Base-by-base conservation (phyloP, 2,888 invertebrate species). In the Dendrolimus pini region DNA sequence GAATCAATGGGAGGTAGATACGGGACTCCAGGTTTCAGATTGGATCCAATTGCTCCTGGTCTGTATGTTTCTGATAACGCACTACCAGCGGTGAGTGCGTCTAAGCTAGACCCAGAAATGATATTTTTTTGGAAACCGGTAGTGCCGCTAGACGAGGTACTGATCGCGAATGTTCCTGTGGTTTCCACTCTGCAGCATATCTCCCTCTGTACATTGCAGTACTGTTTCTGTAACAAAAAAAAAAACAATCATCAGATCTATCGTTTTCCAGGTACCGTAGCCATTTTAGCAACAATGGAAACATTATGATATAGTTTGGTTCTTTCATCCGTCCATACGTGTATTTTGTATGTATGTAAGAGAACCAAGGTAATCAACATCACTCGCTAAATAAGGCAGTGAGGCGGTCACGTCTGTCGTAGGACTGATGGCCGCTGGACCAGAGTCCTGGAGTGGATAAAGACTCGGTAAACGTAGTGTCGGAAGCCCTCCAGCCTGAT, bases 111-210 rank as follows among this genome's bases (percentile, higher is more conserved):
- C 14, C 67, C 69, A 41, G 30, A 30, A 52, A 52, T 8, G 7
- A 56, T 56, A 54, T 55, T 58, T 14, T 58, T 56, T 52, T 60
- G 59, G 41, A 59, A 62, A 53, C 42, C 55, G 54, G 60, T 60
- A 53, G 41, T 52, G 70, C 76, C 64, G 9, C 65, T 65, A 42
- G 64, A 72, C 62, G 82, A 81, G 83, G 81, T 10, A 77, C 65
- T 53, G 75, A 74, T 0, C 83, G 82, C 41, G 74, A 61, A 0
- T 78, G 61, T 2, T 78, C 9, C 67, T 41, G 81, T 67, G 10
- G 81, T 70, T 61, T 88, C 89, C 55, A 90, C 74, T 59, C 88
- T 80, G 78, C 91, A 91, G 84, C 91, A 91, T 60, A 89, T 81
- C 73, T 91, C 91, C 0, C 82, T 83, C 3, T 80, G 78, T 1